These are phyloP conservation scores for Listronotus oregonensis DNA, from an alignment of 1,140 invertebrate genomes.

Conservation along the genomic window DNA sequence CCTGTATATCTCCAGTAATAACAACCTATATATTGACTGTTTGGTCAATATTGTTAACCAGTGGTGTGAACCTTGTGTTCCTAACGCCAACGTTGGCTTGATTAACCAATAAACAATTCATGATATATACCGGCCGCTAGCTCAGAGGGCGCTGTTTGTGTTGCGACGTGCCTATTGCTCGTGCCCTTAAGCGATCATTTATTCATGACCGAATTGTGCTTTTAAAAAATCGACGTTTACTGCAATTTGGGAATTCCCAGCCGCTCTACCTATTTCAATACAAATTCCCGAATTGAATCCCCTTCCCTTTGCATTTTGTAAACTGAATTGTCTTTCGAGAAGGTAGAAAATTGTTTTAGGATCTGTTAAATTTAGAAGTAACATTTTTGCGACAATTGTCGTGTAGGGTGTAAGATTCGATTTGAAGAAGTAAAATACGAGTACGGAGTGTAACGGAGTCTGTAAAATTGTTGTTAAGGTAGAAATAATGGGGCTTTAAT, in stretches of 20 bases:
- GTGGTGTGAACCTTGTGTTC: too few relatives aligned
- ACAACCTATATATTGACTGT: too few relatives aligned
- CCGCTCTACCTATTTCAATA: background rate
- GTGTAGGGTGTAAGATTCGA: too few relatives aligned
- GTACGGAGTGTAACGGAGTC: too few relatives aligned
- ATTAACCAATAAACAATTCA: constrained; percentile 55
- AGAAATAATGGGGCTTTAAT: too few relatives aligned
- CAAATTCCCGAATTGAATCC: background rate
- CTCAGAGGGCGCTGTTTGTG: constrained; percentile 25
- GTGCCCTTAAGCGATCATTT: constrained; percentile 32
- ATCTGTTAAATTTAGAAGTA: background rate
- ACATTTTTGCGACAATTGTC: too few relatives aligned
- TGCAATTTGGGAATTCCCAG: constrained; percentile 23
- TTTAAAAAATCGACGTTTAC: constrained; percentile 33
- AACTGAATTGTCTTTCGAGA: background rate
- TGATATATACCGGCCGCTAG: constrained; percentile 49
- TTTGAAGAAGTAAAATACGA: too few relatives aligned
- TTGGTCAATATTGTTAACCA: too few relatives aligned
- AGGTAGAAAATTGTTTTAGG: background rate
- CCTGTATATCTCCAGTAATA: too few relatives aligned
- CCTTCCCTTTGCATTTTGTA: background rate
- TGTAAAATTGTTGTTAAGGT: too few relatives aligned
- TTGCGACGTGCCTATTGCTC: constrained; percentile 36
- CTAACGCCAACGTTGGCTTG: constrained; percentile 33
- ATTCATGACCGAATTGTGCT: constrained; percentile 33